phyloP scores from a whole-genome alignment of 2,113 vertebrate genomes.

The Chloroceryle aenea region DNA sequence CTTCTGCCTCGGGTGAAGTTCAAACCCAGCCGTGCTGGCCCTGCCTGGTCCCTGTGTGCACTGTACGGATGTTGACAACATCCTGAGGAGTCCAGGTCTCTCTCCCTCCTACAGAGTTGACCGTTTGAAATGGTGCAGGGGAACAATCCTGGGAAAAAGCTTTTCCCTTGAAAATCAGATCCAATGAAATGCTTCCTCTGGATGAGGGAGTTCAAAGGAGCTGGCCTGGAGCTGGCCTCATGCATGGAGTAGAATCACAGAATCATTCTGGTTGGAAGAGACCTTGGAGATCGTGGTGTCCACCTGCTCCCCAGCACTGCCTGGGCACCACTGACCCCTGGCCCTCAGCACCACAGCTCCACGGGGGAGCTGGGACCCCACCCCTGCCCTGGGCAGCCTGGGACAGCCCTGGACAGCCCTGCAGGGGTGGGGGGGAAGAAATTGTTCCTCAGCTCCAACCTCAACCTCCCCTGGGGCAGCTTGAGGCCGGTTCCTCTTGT shows the following conservation, averaged over 20 bases:
- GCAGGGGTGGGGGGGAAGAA: too few relatives aligned
- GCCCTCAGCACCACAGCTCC: too few relatives aligned
- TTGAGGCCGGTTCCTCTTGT: too few relatives aligned
- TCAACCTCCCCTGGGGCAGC: too few relatives aligned
- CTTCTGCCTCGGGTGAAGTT: neutral
- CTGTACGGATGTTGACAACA: rapidly evolving
- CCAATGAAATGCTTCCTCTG: rapidly evolving
- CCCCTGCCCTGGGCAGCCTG: too few relatives aligned
- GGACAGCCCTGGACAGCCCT: too few relatives aligned
- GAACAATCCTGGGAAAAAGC: rapidly evolving
- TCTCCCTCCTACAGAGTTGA: rapidly evolving
- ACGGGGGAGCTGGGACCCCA: too few relatives aligned
- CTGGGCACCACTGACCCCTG: too few relatives aligned
- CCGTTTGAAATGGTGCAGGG: neutral
- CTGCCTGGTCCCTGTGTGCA: neutral
- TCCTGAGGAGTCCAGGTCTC: neutral
- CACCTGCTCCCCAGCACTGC: too few relatives aligned
- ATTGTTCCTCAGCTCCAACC: too few relatives aligned
- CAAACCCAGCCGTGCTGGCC: neutral
- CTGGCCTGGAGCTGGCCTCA: neutral
- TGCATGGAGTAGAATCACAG: rapidly evolving
- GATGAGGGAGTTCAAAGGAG: neutral
- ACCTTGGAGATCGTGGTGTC: too few relatives aligned
- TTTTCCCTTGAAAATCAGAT: neutral
- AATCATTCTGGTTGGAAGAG: too few relatives aligned